A percentile compares a stretch with the other conserved stretches of the same genome.
phyloP scores from a whole-genome alignment of 2,888 invertebrate genomes.

The Furcula furcula region DNA sequence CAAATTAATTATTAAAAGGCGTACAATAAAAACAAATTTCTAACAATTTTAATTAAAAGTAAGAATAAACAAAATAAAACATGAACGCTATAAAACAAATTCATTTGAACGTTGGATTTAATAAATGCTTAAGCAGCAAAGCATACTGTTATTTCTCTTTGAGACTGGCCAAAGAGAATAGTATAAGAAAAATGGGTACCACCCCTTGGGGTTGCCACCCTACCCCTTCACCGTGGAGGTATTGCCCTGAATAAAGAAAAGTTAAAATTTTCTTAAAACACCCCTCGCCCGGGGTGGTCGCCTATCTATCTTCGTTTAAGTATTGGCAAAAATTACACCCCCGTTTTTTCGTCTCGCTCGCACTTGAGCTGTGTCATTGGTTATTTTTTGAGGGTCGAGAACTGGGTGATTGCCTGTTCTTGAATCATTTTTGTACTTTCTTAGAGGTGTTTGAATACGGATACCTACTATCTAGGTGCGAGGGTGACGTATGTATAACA shows the following conservation, averaged over 20 bases:
- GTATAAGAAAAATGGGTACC: slow-evolving; percentile 66
- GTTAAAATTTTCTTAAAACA: slow-evolving; percentile 79
- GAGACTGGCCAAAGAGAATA: slow-evolving; percentile 75
- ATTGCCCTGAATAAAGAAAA: slow-evolving; percentile 76
- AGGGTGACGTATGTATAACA: too few relatives aligned
- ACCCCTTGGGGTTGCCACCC: slow-evolving; percentile 30
- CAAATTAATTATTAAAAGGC: neutral
- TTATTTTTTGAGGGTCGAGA: slow-evolving; percentile 52
- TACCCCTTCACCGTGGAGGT: slow-evolving; percentile 35
- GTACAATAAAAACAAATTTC: slow-evolving; percentile 5
- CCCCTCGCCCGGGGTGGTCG: slow-evolving; percentile 52
- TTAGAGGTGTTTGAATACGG: too few relatives aligned
- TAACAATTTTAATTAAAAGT: slow-evolving; percentile 26
- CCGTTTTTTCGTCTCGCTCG: slow-evolving; percentile 50
- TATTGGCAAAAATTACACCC: slow-evolving; percentile 78
- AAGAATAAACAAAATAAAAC: slow-evolving; percentile 35
- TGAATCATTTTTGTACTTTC: slow-evolving; percentile 1
- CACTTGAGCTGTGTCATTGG: slow-evolving; percentile 63
- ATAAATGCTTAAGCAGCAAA: slow-evolving; percentile 73
- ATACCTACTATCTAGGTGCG: too few relatives aligned
- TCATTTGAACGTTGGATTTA: slow-evolving; percentile 72
- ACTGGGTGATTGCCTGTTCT: slow-evolving; percentile 28
- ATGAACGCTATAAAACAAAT: slow-evolving; percentile 64
- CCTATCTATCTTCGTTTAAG: slow-evolving; percentile 79
- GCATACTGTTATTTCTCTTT: slow-evolving; percentile 68